Base-by-base conservation (phyloP, 2,888 invertebrate species). In the Cacoxenus indagator region DNA sequence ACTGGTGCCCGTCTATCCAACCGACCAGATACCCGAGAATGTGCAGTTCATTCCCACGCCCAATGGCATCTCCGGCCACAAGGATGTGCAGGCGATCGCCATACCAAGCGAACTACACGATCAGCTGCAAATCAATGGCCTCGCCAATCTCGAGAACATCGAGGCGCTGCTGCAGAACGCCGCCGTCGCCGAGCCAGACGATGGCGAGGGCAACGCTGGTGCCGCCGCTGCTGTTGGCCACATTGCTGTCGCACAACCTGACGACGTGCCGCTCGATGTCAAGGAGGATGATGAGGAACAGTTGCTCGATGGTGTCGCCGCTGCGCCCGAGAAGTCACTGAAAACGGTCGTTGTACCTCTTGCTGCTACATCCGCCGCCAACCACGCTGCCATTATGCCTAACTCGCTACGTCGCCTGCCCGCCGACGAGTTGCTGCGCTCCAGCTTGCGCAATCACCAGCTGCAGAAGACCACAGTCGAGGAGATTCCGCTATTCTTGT, bases 1-100 rank as follows among this genome's bases (percentile, higher is more conserved):
- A 64, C 70, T 86, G 69, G 85, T 86, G 67, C 86, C 87, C 0
- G 84, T 87, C 3, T 86, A 86, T n/a, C 82, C 86, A 26, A 85
- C 82, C 1, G 82, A 83, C 9, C 82, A 85, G 73, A 83, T 85
- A 14, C 85, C 85, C 27, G 76, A 82, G 62, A 78, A 85, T 37
- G 83, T 84, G 0, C 84, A 86, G 67, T 84, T 86, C 67, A 83
- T 85, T 29, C 83, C 84, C 31, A 86, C 86, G 0, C 86, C 85
- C 2, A 84, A 85, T 1, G 85, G 85, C 67, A 83, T 85, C 64
- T 81, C 79, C 0, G 84, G 85, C 2, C 83, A 86, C 70, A 84
- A 83, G 73, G 86, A 86, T 64, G 85, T 86, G 2, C 85, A 86
- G 73, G 85, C 86, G 5, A 82, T 85, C 45, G 86, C 85, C 73